These are phyloP conservation scores for Rhorus exstirpatorius DNA, from an alignment of 2,888 invertebrate genomes.

Conservation along the genomic window DNA sequence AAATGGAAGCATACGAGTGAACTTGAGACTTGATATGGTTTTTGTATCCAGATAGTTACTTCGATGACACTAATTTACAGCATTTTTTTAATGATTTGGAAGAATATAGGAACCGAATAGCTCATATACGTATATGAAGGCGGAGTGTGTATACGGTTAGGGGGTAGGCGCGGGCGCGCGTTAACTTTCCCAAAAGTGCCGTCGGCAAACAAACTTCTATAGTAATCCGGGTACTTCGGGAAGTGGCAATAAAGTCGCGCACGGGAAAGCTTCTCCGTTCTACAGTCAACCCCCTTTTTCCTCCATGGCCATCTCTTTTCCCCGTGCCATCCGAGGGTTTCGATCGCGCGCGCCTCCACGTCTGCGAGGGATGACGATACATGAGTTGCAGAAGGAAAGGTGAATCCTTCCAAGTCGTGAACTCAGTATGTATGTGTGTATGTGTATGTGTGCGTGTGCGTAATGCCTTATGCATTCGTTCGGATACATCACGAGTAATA, in stretches of 20 bases:
- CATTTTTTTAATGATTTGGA: background rate
- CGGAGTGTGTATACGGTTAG: background rate
- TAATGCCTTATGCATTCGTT: slow-evolving; percentile 51
- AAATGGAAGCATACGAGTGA: too few species aligned
- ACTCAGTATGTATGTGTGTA: slow-evolving; percentile 9
- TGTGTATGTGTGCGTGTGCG: background rate
- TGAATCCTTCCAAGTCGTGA: slow-evolving; percentile 55
- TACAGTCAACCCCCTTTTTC: slow-evolving; percentile 16
- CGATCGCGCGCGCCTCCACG: slow-evolving; percentile 29
- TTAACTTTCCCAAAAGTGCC: slow-evolving; percentile 71
- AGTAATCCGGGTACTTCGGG: slow-evolving; percentile 71
- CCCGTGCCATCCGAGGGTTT: slow-evolving; percentile 42
- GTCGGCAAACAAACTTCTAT: slow-evolving; percentile 74
- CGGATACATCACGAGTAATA: slow-evolving; percentile 37
- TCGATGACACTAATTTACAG: background rate
- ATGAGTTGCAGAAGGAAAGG: slow-evolving; percentile 67
- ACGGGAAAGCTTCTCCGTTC: slow-evolving; percentile 60
- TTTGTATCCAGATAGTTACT: background rate
- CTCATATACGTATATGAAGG: background rate
- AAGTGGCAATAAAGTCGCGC: slow-evolving; percentile 71
- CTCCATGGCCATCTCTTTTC: slow-evolving; percentile 15
- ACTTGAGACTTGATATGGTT: background rate
- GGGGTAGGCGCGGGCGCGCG: slow-evolving; percentile 46
- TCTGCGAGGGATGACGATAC: slow-evolving; percentile 60
- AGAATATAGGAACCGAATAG: background rate